Evolutionary conservation across 2,113 vertebrate species (phyloP).

Genomic region (Catagonus wagneri): DNA sequence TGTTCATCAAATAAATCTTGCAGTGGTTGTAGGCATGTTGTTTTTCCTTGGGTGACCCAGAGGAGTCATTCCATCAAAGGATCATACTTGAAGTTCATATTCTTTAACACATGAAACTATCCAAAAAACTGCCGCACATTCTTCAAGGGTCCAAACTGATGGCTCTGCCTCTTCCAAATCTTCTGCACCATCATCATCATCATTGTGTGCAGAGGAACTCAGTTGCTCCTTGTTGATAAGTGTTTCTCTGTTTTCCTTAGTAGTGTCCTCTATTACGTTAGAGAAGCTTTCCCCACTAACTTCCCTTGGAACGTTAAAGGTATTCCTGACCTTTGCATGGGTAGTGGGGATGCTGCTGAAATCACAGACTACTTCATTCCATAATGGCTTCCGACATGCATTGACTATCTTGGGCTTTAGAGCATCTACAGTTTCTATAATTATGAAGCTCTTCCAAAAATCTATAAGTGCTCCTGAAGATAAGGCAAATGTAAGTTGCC

Average conservation of each 20-base stretch:
- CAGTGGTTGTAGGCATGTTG: not conserved
- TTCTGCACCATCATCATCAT: not conserved
- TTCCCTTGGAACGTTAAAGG: not conserved
- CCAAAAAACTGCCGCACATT: not conserved
- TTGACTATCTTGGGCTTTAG: not conserved
- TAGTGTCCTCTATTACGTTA: not conserved
- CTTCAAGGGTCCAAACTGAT: not conserved
- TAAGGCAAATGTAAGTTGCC: not conserved
- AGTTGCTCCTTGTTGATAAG: not conserved
- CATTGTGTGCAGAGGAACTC: not conserved
- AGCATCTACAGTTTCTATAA: not conserved
- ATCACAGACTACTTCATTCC: not conserved
- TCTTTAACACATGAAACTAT: not conserved
- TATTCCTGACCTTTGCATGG: not conserved
- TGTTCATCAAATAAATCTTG: not conserved
- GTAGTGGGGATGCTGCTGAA: not conserved
- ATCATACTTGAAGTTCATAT: not conserved
- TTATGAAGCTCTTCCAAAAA: conserved; percentile 9
- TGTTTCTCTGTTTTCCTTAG: not conserved
- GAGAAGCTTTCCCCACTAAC: not conserved
- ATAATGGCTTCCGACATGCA: not conserved
- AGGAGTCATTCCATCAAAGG: not conserved
- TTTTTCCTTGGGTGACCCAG: not conserved
- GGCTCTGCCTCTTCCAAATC: not conserved
- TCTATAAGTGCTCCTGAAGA: not conserved